Conservation (phyloP, 2,797 vertebrate genomes). For the Lagorchestes hirsutus region DNA sequence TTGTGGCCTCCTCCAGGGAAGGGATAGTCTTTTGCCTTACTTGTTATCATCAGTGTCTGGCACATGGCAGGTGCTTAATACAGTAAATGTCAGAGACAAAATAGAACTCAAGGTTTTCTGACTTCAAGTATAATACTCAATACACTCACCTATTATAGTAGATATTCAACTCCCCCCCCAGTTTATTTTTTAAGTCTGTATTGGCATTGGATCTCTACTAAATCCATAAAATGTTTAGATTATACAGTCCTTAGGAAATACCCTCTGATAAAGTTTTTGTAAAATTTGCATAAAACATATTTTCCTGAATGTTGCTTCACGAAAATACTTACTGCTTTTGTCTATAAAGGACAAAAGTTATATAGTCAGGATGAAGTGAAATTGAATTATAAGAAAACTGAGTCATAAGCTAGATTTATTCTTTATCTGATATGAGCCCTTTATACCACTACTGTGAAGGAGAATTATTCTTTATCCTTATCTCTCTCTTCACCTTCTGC, state of each 20-base stretch:
- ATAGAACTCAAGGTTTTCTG: background rate
- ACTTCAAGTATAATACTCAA: background rate
- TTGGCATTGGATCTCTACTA: background rate
- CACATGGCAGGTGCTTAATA: background rate
- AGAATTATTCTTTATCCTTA: slow-evolving; percentile 60
- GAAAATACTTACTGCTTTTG: slow-evolving; percentile 27
- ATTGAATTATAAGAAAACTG: slow-evolving; percentile 61
- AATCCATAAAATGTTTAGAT: slow-evolving; percentile 9
- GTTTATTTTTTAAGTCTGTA: slow-evolving; percentile 25
- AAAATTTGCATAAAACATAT: slow-evolving; percentile 2
- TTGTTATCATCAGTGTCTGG: background rate
- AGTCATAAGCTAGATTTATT: slow-evolving; percentile 60
- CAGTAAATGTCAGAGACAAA: background rate
- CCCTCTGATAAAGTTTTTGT: background rate
- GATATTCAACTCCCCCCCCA: background rate
- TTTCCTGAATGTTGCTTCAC: slow-evolving; percentile 22
- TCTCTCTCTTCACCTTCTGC: background rate
- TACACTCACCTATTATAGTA: background rate
- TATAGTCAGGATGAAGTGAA: slow-evolving; percentile 45
- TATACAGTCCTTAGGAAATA: slow-evolving; percentile 19
- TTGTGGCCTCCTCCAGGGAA: background rate
- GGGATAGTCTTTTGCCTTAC: background rate
- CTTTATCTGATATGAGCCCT: slow-evolving; percentile 50
- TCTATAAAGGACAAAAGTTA: slow-evolving; percentile 50
- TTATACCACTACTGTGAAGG: slow-evolving; percentile 51